A percentile compares a stretch with the other conserved stretches of the same genome.
Conservation (phyloP, 2,113 vertebrate species). For the Pachyramphus minor region DNA sequence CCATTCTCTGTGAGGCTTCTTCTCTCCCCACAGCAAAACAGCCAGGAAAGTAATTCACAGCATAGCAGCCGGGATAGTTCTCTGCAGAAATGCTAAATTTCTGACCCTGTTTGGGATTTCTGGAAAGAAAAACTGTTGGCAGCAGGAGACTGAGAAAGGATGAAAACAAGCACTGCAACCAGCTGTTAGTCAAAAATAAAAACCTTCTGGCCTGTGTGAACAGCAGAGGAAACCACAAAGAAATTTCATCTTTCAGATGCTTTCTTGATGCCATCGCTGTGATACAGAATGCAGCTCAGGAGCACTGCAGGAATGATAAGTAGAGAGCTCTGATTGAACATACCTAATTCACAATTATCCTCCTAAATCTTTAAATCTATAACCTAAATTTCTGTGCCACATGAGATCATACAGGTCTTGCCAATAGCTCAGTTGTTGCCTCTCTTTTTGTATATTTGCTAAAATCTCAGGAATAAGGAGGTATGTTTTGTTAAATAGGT, state of each 20-base stretch:
- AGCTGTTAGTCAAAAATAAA: neutral
- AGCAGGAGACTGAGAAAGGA: neutral
- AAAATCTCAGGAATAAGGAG: neutral
- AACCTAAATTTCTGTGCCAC: neutral
- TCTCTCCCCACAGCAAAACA: neutral
- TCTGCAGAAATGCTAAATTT: neutral
- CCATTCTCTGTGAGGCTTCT: neutral
- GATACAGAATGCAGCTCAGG: accelerated
- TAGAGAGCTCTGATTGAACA: neutral
- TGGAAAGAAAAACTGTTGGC: neutral
- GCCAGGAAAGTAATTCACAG: neutral
- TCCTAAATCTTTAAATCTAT: neutral
- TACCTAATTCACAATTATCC: neutral
- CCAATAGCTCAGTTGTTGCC: neutral
- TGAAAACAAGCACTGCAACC: neutral
- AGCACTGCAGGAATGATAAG: neutral
- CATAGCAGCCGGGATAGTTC: accelerated
- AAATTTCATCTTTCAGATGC: neutral
- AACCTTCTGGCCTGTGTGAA: neutral
- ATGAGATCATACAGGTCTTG: neutral
- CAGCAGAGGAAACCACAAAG: neutral
- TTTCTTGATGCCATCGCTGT: accelerated
- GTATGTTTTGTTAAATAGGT: neutral
- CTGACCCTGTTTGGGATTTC: neutral
- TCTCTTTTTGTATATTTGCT: neutral